Evolutionary conservation across 2,888 invertebrate genomes (phyloP), one percentile per base, ranked within the genome.

Genomic region (Eumacrocentrus americanus): DNA sequence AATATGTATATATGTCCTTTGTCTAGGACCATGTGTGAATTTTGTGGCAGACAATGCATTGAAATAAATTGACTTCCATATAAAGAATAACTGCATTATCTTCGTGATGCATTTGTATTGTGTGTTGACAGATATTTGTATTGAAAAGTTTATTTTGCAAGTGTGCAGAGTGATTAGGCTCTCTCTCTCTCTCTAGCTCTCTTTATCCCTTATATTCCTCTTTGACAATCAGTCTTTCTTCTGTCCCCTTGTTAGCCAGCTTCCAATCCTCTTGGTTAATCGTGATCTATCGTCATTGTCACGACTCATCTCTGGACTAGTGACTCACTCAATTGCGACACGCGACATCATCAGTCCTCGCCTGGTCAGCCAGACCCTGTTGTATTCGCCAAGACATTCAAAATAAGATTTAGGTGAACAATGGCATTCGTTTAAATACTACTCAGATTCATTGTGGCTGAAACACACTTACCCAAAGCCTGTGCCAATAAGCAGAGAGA

Each of bases 401-500:
- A n/a, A n/a, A n/a, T n/a, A n/a, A n/a, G n/a, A n/a, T n/a, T n/a
- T n/a, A n/a, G n/a, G n/a, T n/a, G n/a, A n/a, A n/a, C n/a, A n/a
- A n/a, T n/a, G n/a, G n/a, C n/a, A 20, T 18, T 50, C 1, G 23
- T 18, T 9, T 5, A 37, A 18, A 46, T 44, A 9, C 16, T 25
- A 29, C 16, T n/a, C n/a, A n/a, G n/a, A n/a, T n/a, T n/a, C n/a
- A n/a, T n/a, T n/a, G n/a, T n/a, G n/a, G n/a, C n/a, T n/a, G n/a
- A n/a, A n/a, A n/a, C n/a, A n/a, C 7, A 69, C 84, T 84, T 81
- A 94, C 93, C 96, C 96, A 72, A 97, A 88, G 62, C 96, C 95
- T 63, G 95, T 92, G 66, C 96, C 96, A 63, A 97, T 84, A 68
- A 97, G 83, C 64, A 97, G 84, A 4, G 95, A 95, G 57, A 97